Evolutionary conservation across 2,113 vertebrate species (phyloP), one percentile per base, ranked within the genome.

Genomic region (Arvicanthis niloticus): DNA sequence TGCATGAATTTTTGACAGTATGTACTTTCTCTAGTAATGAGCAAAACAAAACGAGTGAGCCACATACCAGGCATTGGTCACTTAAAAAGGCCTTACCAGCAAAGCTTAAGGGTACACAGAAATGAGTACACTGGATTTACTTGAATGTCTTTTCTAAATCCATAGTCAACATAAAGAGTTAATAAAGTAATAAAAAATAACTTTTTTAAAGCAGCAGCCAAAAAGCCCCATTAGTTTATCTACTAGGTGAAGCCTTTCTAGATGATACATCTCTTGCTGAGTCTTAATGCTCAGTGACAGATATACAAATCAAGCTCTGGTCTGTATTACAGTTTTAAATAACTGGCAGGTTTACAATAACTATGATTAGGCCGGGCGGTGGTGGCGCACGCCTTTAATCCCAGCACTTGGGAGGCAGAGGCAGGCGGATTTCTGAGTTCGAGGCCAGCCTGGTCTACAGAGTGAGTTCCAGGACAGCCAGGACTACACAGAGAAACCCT

Each of bases 271-370:
- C 88, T 93, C 98, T 76, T 96, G 88, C 11, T 0, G 2, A 97
- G 93, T 86, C 94, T 97, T 70, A 98, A 97, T 62, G 70, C 48
- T 89, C 40, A 11, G 51, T 94, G 94, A 91, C 88, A 96, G 92
- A 76, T 92, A 81, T 24, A 26, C 6, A 97, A 77, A 94, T 96
- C 31, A 94, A 97, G 96, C 91, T 96, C 92, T 37, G 34, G 62
- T 90, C 92, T 85, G 96, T 93, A 95, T 86, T 82, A 93, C 48
- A 96, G 90, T 97, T 98, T 94, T 98, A 97, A 98, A 94, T 92
- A 89, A 91, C 73, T 75, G 51, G 51, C 51, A 51, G 51, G 51
- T 51, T 51, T 51, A 51, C 1, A 51, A 51, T 51, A 89, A 92
- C 73, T 75, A 85, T 86, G 97, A 93, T 96, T 97, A 95, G 88